phyloP scores from a whole-genome alignment of 2,113 vertebrate species.

The Rafetus swinhoei region DNA sequence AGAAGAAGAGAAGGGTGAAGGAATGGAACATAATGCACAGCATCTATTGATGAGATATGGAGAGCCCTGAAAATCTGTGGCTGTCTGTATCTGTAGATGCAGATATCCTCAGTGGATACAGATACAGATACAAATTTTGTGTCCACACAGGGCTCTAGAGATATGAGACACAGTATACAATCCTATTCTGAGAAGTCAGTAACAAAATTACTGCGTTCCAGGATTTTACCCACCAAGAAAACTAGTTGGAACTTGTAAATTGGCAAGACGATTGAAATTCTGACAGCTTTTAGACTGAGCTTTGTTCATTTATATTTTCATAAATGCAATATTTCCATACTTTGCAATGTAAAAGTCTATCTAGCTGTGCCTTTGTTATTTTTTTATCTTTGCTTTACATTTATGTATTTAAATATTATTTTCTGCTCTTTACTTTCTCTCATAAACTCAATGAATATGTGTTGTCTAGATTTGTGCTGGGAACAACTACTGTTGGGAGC shows the following conservation, averaged over 20 bases:
- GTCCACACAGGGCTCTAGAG: too few relatives aligned
- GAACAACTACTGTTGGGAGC: too few relatives aligned
- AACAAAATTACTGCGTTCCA: too few relatives aligned
- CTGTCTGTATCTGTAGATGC: too few relatives aligned
- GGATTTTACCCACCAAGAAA: not conserved
- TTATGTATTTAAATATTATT: not conserved
- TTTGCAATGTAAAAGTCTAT: not conserved
- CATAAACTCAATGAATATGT: not conserved
- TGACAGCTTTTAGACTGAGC: not conserved
- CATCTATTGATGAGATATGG: not conserved
- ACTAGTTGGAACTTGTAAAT: not conserved
- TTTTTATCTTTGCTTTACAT: not conserved
- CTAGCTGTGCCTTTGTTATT: not conserved
- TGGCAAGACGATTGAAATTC: not conserved
- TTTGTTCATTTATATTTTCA: not conserved
- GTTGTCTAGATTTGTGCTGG: not conserved
- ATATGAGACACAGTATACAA: not conserved
- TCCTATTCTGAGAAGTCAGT: not conserved
- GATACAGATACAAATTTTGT: too few relatives aligned
- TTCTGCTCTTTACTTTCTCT: not conserved
- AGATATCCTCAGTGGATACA: too few relatives aligned
- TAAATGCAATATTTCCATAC: not conserved
- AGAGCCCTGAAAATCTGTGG: too few relatives aligned
- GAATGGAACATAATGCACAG: not conserved
- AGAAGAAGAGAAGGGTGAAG: not conserved